Percentiles rank a stretch among this genome's conserved stretches.
phyloP scores from a whole-genome alignment of 2,113 vertebrate genomes.

The Picathartes gymnocephalus region DNA sequence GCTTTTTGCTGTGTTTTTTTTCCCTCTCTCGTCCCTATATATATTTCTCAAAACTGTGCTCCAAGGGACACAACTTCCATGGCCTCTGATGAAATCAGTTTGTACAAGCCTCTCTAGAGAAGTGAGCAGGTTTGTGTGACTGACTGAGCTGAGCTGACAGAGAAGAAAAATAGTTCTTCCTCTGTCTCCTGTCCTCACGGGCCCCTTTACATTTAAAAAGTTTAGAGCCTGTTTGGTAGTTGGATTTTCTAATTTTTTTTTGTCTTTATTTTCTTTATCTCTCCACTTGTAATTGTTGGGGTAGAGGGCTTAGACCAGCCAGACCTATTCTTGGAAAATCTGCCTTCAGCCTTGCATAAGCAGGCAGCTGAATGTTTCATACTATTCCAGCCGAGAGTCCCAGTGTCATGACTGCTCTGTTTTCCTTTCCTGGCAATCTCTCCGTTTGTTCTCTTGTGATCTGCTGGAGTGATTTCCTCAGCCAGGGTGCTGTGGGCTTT shows the following conservation, averaged over 20 bases:
- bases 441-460: neutral
- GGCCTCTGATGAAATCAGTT: neutral
- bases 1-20: neutral
- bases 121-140: neutral
- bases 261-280: neutral
- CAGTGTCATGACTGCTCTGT: neutral
- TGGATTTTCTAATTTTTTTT: neutral
- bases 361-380: neutral
- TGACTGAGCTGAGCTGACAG: neutral
- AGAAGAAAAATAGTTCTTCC: neutral
- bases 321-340: neutral
- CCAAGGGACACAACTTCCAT: neutral
- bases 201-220: neutral
- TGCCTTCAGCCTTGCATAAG: neutral
- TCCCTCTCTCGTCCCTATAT: rapidly evolving
- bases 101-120: neutral
- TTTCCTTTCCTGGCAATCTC: neutral
- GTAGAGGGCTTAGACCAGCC: neutral
- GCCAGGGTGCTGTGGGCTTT: neutral
- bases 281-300: neutral
- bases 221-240: neutral
- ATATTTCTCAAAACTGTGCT: neutral
- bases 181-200: neutral
- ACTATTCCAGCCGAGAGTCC: neutral
- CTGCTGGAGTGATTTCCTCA: neutral